Evolutionary conservation across 2,888 invertebrate species (phyloP), one percentile per base, ranked within the genome.

Genomic region (Myopa tessellatipennis): DNA sequence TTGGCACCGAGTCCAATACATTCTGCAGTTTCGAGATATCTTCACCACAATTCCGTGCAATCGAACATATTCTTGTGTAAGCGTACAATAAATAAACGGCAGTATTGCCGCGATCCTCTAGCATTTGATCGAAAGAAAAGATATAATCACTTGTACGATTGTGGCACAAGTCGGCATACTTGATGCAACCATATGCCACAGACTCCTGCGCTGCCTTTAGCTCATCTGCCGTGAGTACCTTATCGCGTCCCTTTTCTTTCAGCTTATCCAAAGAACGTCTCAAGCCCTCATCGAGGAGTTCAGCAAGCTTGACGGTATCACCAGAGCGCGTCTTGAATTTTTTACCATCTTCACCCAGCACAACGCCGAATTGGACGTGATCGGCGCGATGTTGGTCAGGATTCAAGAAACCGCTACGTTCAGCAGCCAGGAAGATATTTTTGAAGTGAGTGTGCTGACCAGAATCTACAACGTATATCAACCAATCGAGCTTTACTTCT

Each of bases 311-410:
- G 0, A 99, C 94, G 0, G 98, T 97, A 80, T 98, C 99, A 0
- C 99, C 99, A 2, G 98, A 98, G 68, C 99, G 92, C 0, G 99
- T 99, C 90, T 99, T 99, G 87, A 99, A 99, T 90, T 99, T 99
- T 88, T 99, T 99, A 86, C 96, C 97, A 90, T 99, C 99, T 89
- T 98, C 99, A 16, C 99, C 99, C 4, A 99, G 90, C 0, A 99
- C 99, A 8, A 99, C 96, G 16, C 99, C 99, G 89, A 99, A 99
- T 2, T 94, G 95, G 16, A 99, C 96, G 90, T 97, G 97, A 88
- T 98, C 97, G 0, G 98, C 90, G 77, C 95, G 92, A 78, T 93
- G 92, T 77, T 90, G 89, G 0, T 87, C 84, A 7, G 93, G 92
- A 83, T 93, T 91, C 14, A 94, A 90, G 85, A 96, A 94, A 4